A percentile compares a stretch with the other conserved stretches of the same genome.
Evolutionary conservation across 2,113 vertebrate species (phyloP).

Genomic region (Nanorana parkeri): DNA sequence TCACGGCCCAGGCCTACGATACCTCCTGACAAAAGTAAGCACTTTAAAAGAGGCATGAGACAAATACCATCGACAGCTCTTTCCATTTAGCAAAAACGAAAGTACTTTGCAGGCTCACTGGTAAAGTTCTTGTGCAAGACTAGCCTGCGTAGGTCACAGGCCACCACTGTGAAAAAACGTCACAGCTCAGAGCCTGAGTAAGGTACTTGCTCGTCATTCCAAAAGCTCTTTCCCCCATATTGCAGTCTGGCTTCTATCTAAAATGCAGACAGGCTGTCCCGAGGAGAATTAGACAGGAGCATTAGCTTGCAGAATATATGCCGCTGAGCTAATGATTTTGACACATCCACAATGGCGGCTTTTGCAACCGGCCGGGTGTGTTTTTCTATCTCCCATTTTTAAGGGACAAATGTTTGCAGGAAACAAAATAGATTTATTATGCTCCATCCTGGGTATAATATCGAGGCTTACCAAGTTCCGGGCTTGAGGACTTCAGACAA

Average conservation of each 20-base stretch:
- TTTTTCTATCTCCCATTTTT: slow-evolving; percentile 85
- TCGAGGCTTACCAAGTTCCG: slow-evolving; percentile 87
- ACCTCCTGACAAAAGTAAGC: no score
- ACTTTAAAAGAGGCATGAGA: neutral
- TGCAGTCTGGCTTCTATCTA: slow-evolving; percentile 69
- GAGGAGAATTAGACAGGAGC: slow-evolving; percentile 79
- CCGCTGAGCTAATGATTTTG: slow-evolving; percentile 84
- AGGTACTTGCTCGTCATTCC: slow-evolving; percentile 50
- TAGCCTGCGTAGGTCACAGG: neutral
- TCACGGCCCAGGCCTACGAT: no score
- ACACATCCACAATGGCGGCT: slow-evolving; percentile 81
- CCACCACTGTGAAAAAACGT: neutral
- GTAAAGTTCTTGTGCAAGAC: neutral
- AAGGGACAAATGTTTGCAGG: slow-evolving; percentile 86
- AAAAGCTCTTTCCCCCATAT: slow-evolving; percentile 64
- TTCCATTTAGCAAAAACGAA: neutral
- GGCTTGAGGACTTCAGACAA: slow-evolving; percentile 86
- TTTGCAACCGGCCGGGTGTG: slow-evolving; percentile 78
- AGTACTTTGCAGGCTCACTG: neutral
- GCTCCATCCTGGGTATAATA: slow-evolving; percentile 80
- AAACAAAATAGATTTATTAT: slow-evolving; percentile 89
- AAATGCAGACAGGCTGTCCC: slow-evolving; percentile 72
- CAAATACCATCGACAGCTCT: neutral
- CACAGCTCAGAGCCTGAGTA: neutral
- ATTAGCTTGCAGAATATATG: slow-evolving; percentile 83